Percentiles rank a stretch among this genome's conserved stretches.
These are phyloP conservation scores for Rutilus rutilus DNA, from an alignment of 2,113 vertebrate genomes.

Conservation along the genomic window DNA sequence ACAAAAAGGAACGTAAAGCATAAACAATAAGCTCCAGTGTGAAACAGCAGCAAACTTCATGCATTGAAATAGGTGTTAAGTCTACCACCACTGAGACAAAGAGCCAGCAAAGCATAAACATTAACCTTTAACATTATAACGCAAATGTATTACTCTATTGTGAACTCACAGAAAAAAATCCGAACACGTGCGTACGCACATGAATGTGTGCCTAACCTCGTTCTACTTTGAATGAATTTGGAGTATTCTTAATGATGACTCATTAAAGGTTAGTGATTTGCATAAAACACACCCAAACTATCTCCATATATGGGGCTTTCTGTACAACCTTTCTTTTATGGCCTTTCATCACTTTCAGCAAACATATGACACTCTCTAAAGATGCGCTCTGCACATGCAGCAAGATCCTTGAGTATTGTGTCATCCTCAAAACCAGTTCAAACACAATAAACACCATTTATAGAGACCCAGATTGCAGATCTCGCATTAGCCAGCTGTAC, in stretches of 20 bases:
- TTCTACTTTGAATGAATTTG: too few species aligned
- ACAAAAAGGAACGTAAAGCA: neutral
- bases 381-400: neutral
- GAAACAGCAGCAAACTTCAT: conserved; percentile 9
- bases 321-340: neutral
- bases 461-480: neutral
- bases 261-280: neutral
- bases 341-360: neutral
- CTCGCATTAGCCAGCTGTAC: neutral
- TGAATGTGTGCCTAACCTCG: too few species aligned
- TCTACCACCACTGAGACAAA: neutral
- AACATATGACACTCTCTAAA: neutral
- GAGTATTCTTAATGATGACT: too few species aligned
- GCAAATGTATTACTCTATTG: neutral
- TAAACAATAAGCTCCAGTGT: neutral
- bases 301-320: neutral
- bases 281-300: neutral
- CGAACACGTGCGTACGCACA: too few species aligned
- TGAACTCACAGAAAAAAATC: too few species aligned
- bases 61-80: neutral
- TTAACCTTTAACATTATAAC: conserved; percentile 4
- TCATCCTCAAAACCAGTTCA: neutral
- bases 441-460: neutral
- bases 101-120: neutral
- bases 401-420: neutral